phyloP scores from a whole-genome alignment of 2,113 vertebrate species.

The Callipepla californica region DNA sequence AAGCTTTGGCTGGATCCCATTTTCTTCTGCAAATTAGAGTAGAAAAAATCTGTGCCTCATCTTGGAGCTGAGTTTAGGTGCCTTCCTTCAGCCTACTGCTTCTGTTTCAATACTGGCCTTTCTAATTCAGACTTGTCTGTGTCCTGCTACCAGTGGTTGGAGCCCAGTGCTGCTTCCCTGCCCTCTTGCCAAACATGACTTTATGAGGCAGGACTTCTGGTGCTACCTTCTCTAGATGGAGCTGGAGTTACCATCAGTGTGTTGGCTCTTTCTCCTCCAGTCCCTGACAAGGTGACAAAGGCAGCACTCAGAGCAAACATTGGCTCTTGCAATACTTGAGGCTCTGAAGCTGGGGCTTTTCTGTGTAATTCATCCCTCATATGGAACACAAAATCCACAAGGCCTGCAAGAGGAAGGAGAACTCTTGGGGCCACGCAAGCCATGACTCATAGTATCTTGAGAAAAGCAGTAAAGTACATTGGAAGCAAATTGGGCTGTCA shows the following conservation, averaged over 20 bases:
- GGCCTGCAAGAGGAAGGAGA: background rate
- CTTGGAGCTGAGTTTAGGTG: background rate
- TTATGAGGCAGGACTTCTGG: background rate
- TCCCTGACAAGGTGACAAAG: background rate
- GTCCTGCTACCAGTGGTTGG: background rate
- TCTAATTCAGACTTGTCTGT: background rate
- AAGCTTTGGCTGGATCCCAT: background rate
- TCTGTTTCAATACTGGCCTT: background rate
- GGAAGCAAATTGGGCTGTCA: background rate
- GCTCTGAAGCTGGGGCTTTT: background rate
- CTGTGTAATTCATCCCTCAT: background rate
- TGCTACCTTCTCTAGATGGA: slow-evolving; percentile 13
- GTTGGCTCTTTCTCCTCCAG: background rate
- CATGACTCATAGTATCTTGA: background rate
- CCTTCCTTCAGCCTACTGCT: background rate
- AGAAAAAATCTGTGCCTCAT: background rate
- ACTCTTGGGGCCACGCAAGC: too few species aligned
- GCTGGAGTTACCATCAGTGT: background rate
- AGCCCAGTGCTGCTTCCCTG: background rate
- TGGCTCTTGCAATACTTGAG: background rate
- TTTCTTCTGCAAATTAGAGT: background rate
- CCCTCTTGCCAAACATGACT: background rate
- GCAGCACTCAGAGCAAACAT: background rate
- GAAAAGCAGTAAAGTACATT: background rate
- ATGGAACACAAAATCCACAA: too few species aligned